These are phyloP conservation scores for Oryzias celebensis DNA, from an alignment of 2,113 vertebrate genomes.

Conservation along the genomic window DNA sequence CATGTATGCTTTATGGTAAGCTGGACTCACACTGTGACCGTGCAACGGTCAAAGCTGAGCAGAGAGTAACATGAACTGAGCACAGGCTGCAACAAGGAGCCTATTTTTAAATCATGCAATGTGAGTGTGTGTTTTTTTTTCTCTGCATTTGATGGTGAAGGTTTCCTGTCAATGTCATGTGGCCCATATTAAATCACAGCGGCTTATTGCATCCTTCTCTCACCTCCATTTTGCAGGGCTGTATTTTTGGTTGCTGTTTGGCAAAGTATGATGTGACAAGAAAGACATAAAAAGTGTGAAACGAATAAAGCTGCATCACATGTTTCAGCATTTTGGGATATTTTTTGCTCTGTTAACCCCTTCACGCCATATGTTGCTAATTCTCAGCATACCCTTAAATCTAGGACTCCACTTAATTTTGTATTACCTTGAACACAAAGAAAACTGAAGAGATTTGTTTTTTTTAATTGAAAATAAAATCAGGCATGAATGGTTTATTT, in stretches of 20 bases:
- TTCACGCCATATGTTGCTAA: no score
- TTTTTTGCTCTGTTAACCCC: no score
- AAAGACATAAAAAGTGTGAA: no score
- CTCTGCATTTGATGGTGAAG: constrained; percentile 18
- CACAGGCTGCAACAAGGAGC: constrained; percentile 26
- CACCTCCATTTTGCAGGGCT: background rate
- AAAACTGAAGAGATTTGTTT: no score
- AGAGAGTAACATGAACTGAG: constrained; percentile 38
- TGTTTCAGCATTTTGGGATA: no score
- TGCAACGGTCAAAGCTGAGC: constrained; percentile 28
- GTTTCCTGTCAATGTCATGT: constrained; percentile 23
- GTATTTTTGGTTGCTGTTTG: background rate
- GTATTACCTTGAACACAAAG: no score
- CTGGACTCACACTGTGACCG: constrained; percentile 13
- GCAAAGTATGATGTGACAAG: background rate
- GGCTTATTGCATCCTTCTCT: no score
- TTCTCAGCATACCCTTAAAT: no score
- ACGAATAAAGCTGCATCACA: no score
- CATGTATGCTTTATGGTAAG: background rate
- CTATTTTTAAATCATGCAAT: constrained; percentile 43
- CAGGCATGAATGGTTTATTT: no score
- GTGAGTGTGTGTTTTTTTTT: constrained; percentile 23
- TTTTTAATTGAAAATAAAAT: no score
- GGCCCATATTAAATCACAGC: constrained; percentile 2
- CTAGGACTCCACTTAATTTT: no score